These are phyloP conservation scores for Exocentrus adspersus DNA, from an alignment of 2,888 invertebrate genomes.

Conservation along the genomic window DNA sequence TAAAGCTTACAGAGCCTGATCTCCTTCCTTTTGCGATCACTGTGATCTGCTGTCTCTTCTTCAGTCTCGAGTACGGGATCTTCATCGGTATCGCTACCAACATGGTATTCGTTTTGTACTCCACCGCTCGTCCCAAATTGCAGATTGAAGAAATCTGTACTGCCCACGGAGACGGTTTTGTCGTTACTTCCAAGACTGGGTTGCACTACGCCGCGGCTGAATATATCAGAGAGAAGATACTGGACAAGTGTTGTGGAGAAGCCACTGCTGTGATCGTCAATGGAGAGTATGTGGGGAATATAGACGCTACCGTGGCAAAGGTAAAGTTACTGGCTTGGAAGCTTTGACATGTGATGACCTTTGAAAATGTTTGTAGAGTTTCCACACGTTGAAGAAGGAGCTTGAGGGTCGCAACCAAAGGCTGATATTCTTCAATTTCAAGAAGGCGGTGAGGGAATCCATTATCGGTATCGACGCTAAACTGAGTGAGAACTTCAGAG, in stretches of 20 bases:
- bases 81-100: conserved; percentile 68
- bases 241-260: conserved; percentile 53
- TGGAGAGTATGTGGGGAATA: conserved; percentile 67
- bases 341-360: too few relatives aligned
- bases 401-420: conserved; percentile 64
- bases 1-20: conserved; percentile 66
- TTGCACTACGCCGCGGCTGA: conserved; percentile 84
- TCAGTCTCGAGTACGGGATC: conserved; percentile 74
- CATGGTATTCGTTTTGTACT: conserved; percentile 66
- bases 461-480: conserved; percentile 54
- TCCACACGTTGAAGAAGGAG: conserved; percentile 67
- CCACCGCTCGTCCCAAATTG: conserved; percentile 65
- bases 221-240: conserved; percentile 69
- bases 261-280: conserved; percentile 61
- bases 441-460: conserved; percentile 57
- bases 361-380: conserved; percentile 61
- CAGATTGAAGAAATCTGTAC: conserved; percentile 46
- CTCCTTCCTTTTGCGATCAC: conserved; percentile 69
- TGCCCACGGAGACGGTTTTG: conserved; percentile 63
- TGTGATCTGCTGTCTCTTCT: conserved; percentile 68
- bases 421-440: conserved; percentile 66
- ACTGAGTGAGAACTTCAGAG: conserved; percentile 49
- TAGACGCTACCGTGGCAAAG: conserved; percentile 72
- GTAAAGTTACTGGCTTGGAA: conserved; percentile 60
- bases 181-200: conserved; percentile 76